Evolutionary conservation across 2,113 vertebrate genomes (phyloP).

Genomic region (Lophochroa leadbeateri): DNA sequence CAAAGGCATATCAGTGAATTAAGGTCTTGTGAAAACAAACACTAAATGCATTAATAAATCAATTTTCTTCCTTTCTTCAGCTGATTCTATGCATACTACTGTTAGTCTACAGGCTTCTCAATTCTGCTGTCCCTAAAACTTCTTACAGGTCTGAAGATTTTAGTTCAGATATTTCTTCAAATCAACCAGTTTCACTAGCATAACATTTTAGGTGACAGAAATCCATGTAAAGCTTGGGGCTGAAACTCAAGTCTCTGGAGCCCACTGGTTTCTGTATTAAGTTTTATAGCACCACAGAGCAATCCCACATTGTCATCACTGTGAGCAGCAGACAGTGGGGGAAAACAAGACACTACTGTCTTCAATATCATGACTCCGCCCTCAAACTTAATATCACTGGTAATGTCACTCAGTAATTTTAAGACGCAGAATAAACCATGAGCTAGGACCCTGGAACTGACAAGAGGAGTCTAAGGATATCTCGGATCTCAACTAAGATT

Average conservation of each 20-base stretch:
- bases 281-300: neutral
- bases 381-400: neutral
- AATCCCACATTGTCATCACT: neutral
- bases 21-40: neutral
- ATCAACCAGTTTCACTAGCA: neutral
- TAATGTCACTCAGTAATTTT: neutral
- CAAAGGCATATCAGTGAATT: neutral
- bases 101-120: neutral
- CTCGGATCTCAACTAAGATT: neutral
- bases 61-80: neutral
- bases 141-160: neutral
- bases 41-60: neutral
- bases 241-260: neutral
- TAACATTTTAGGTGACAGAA: neutral
- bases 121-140: neutral
- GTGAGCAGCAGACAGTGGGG: accelerated
- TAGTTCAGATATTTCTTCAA: neutral
- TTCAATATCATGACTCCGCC: neutral
- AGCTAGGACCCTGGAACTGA: neutral
- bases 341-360: neutral
- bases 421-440: neutral
- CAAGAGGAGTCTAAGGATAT: neutral
- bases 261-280: neutral
- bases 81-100: neutral
- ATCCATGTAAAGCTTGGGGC: neutral